Evolutionary conservation across 1,140 invertebrate genomes (phyloP).

Genomic region (Maniola jurtina): DNA sequence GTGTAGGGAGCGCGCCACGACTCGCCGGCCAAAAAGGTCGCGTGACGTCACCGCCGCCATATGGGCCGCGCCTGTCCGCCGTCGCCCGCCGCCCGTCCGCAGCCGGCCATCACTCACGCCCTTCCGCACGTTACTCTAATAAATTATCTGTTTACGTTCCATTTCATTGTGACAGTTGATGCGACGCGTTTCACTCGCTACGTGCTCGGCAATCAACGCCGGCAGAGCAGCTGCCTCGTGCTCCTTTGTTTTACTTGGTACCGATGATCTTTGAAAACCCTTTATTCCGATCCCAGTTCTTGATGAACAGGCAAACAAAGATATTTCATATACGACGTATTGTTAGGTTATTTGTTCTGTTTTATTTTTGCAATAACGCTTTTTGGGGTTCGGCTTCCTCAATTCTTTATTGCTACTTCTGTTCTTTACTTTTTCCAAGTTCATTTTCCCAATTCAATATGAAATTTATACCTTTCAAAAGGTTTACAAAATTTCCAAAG

Average conservation of each 20-base stretch:
- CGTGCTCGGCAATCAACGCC: conserved; percentile 17
- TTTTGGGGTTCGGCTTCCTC: too few species aligned
- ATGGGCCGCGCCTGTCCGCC: conserved; percentile 44
- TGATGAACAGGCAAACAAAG: too few species aligned
- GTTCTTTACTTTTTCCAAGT: too few species aligned
- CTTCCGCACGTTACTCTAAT: conserved; percentile 48
- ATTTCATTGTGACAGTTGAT: conserved; percentile 44
- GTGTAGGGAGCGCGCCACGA: conserved; percentile 56
- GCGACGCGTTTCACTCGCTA: conserved; percentile 24
- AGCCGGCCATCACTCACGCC: conserved; percentile 53
- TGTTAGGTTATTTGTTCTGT: too few species aligned
- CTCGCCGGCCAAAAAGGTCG: conserved; percentile 72
- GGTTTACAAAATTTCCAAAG: not conserved
- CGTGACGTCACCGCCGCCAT: conserved; percentile 72
- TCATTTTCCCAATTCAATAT: too few species aligned
- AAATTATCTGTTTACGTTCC: conserved; percentile 51
- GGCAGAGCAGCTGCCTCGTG: conserved; percentile 20
- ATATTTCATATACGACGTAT: too few species aligned
- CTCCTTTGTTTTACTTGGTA: too few species aligned
- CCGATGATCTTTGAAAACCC: too few species aligned
- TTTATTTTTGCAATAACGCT: too few species aligned
- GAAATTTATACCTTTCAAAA: too few species aligned
- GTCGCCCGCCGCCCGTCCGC: conserved; percentile 41
- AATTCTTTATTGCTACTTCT: too few species aligned
- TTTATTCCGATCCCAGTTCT: too few species aligned